phyloP scores from a whole-genome alignment of 2,888 invertebrate species.

The Theretra japonica region DNA sequence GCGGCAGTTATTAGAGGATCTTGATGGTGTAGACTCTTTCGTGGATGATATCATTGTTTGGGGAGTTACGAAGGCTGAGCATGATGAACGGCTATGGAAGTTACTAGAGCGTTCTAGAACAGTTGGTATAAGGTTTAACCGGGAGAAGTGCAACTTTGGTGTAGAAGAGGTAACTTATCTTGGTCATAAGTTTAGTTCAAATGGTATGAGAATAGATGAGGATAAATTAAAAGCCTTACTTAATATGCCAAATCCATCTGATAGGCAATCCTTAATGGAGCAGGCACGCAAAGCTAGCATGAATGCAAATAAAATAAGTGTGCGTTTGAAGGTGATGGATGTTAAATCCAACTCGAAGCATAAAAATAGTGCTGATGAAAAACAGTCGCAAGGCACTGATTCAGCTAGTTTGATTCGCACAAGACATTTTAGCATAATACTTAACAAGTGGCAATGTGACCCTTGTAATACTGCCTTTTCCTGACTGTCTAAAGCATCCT shows the following conservation, averaged over 20 bases:
- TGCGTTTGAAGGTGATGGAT: background rate
- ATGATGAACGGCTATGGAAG: background rate
- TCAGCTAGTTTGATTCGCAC: conserved; percentile 41
- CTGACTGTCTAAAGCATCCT: no score
- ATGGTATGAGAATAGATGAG: background rate
- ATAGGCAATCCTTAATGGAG: conserved; percentile 5
- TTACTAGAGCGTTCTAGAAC: background rate
- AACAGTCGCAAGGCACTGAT: conserved; percentile 32
- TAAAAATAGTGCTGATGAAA: conserved; percentile 5
- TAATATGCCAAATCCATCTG: background rate
- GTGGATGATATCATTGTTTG: background rate
- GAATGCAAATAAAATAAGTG: conserved; percentile 5
- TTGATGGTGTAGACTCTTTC: no score
- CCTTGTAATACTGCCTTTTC: no score
- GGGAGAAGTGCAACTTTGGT: background rate
- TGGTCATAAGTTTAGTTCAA: background rate
- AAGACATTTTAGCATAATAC: no score
- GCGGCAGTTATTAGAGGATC: background rate
- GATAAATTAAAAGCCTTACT: background rate
- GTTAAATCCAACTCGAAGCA: background rate
- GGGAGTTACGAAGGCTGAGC: background rate
- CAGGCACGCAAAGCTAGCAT: conserved; percentile 29
- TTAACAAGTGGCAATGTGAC: no score
- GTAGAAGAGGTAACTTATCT: background rate
- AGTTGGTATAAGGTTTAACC: background rate